Conservation (phyloP, 2,113 vertebrate species). For the Otus sunia region DNA sequence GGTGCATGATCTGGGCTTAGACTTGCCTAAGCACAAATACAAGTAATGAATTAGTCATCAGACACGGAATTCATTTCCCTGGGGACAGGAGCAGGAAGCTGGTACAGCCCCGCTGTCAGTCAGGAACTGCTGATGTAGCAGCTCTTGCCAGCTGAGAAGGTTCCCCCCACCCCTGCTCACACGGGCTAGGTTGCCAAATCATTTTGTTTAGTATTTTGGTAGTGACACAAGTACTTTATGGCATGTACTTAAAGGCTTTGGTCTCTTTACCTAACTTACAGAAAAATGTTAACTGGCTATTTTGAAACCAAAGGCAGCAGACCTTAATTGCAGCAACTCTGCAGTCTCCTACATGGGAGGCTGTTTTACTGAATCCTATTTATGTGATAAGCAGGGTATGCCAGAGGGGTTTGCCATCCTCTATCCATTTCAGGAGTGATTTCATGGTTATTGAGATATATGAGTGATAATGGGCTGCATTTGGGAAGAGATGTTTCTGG, state of each 20-base stretch:
- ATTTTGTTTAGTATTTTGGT: background rate
- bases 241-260: background rate
- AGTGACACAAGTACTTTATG: background rate
- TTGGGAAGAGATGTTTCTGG: background rate
- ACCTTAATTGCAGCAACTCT: background rate
- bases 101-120: background rate
- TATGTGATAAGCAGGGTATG: background rate
- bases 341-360: background rate
- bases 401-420: background rate
- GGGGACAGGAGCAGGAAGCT: background rate
- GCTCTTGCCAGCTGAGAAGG: background rate
- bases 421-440: background rate
- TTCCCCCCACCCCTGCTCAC: background rate
- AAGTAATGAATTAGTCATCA: constrained; percentile 29
- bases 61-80: constrained; percentile 14
- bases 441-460: background rate
- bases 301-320: background rate
- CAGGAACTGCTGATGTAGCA: constrained; percentile 23
- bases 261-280: background rate
- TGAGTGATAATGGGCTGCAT: background rate
- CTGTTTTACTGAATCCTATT: background rate
- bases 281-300: background rate
- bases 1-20: background rate
- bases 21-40: constrained; percentile 17
- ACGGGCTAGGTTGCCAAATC: background rate